Evolutionary conservation across 2,888 invertebrate genomes (phyloP).

Genomic region (Orgyia antiqua): DNA sequence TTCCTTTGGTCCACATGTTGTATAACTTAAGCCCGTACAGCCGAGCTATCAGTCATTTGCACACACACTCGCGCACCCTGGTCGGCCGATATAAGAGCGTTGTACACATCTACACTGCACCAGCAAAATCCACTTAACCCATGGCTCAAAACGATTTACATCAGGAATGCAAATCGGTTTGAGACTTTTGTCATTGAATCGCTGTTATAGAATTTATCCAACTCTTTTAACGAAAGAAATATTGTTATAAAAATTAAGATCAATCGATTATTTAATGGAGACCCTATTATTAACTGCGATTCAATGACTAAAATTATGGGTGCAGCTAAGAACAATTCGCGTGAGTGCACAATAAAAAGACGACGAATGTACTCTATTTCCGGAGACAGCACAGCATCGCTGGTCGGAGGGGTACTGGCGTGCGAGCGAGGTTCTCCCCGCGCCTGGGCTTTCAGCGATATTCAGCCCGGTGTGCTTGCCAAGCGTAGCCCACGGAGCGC

Average conservation of each 20-base stretch:
- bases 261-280: slow-evolving; percentile 32
- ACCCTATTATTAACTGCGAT: slow-evolving; percentile 57
- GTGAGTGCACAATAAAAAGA: slow-evolving; percentile 46
- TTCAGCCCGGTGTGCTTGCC: slow-evolving; percentile 60
- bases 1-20: slow-evolving; percentile 75
- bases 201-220: slow-evolving; percentile 25
- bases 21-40: slow-evolving; percentile 60
- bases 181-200: slow-evolving; percentile 47
- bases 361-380: slow-evolving; percentile 73
- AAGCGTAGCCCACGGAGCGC: slow-evolving; percentile 42
- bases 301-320: slow-evolving; percentile 49
- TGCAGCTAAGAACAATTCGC: slow-evolving; percentile 46
- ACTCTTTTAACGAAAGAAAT: too few relatives aligned
- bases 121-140: slow-evolving; percentile 30
- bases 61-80: slow-evolving; percentile 75
- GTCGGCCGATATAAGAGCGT: slow-evolving; percentile 63
- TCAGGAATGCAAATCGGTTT: slow-evolving; percentile 58
- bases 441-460: slow-evolving; percentile 52
- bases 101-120: slow-evolving; percentile 64
- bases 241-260: too few relatives aligned
- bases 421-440: slow-evolving; percentile 46
- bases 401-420: slow-evolving; percentile 78
- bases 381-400: slow-evolving; percentile 79
- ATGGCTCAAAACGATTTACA: slow-evolving; percentile 44
- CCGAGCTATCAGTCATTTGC: slow-evolving; percentile 74